These are phyloP conservation scores for Phortica variegata DNA, from an alignment of 1,140 invertebrate species.

Conservation along the genomic window DNA sequence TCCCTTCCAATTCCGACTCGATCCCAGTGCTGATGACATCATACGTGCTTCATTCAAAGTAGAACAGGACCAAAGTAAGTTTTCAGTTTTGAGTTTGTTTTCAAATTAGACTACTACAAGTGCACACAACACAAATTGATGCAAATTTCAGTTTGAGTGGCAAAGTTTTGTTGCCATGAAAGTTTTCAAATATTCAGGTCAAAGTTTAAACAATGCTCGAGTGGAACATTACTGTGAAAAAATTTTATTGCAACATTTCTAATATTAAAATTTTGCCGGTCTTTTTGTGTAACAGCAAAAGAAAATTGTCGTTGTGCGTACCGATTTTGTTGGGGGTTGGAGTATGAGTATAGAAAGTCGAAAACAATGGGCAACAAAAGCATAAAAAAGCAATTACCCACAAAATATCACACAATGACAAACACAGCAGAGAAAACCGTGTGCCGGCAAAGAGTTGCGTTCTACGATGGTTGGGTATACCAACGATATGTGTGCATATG, in stretches of 20 bases:
- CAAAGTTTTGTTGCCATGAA: slow-evolving; percentile 19
- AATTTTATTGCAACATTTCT: too few relatives aligned
- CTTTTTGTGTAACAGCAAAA: too few relatives aligned
- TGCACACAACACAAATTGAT: too few relatives aligned
- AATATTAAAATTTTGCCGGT: too few relatives aligned
- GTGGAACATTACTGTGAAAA: too few relatives aligned
- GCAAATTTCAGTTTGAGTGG: too few relatives aligned
- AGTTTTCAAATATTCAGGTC: slow-evolving; percentile 40
- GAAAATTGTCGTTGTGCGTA: background rate
- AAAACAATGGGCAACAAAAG: slow-evolving; percentile 24
- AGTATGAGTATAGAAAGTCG: background rate
- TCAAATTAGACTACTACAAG: too few relatives aligned
- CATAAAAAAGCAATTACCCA: slow-evolving; percentile 50
- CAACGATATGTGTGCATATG: too few relatives aligned
- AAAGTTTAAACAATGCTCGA: slow-evolving; percentile 37
- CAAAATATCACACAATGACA: slow-evolving; percentile 2
- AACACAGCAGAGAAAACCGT: slow-evolving; percentile 1
- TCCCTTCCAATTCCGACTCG: slow-evolving; percentile 90
- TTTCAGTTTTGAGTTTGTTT: too few relatives aligned
- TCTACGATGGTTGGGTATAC: too few relatives aligned
- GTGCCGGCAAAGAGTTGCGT: background rate
- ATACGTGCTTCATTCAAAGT: slow-evolving; percentile 92
- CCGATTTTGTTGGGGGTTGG: background rate
- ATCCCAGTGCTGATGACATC: slow-evolving; percentile 88
- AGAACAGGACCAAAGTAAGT: slow-evolving; percentile 88